Evolutionary conservation across 53 echinoderm and acorn worm genomes (phyloP).

Genomic region (Holothuria scabra): DNA sequence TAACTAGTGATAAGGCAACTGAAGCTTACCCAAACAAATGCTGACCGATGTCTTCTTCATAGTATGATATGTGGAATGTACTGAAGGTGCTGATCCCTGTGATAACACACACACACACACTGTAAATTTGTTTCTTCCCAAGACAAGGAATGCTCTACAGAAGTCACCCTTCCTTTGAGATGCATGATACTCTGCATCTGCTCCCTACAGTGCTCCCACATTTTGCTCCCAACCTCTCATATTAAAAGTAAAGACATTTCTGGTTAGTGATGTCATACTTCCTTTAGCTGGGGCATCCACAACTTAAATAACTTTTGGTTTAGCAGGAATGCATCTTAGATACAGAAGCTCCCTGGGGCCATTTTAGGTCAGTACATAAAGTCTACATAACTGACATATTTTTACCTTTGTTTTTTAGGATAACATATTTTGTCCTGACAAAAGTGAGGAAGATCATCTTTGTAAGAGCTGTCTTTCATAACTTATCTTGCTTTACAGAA

Average conservation of each 20-base stretch:
- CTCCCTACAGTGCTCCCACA: conserved; percentile 3
- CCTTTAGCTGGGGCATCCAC: neutral
- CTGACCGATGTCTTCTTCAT: conserved; percentile 76
- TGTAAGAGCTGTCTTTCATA: too few relatives aligned
- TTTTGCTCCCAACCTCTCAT: conserved; percentile 17
- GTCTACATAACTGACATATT: too few relatives aligned
- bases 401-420: too few relatives aligned
- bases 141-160: too few relatives aligned
- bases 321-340: neutral
- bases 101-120: neutral
- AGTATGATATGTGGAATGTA: conserved; percentile 23
- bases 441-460: too few relatives aligned
- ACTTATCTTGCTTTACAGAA: too few relatives aligned
- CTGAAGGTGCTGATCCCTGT: conserved; percentile 4
- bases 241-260: conserved; percentile 6
- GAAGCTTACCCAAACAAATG: conserved; percentile 74
- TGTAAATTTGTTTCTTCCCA: too few relatives aligned
- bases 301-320: conserved; percentile 17
- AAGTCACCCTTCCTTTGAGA: too few relatives aligned
- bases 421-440: too few relatives aligned
- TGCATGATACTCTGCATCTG: too few relatives aligned
- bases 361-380: neutral
- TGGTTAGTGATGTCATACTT: conserved; percentile 29
- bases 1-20: neutral
- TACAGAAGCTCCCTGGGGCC: conserved; percentile 13